Percentiles rank a stretch among this genome's conserved stretches.
These are phyloP conservation scores for Felis catus DNA, from an alignment of 2,113 vertebrate species.

Conservation along the genomic window DNA sequence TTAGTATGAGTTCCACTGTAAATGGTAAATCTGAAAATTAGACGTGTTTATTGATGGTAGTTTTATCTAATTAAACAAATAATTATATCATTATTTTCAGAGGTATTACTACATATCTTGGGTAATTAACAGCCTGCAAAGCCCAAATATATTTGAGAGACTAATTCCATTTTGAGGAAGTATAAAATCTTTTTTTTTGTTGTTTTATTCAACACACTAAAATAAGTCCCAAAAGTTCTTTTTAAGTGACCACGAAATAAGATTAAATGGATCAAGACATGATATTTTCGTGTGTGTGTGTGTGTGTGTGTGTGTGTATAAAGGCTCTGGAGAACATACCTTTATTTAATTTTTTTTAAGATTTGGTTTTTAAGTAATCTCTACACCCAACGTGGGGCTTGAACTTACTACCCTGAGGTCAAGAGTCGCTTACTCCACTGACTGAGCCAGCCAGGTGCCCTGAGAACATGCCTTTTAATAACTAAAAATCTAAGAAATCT, in stretches of 20 bases:
- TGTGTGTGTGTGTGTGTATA: not conserved
- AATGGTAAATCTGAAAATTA: conserved; percentile 28
- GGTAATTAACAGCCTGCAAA: not conserved
- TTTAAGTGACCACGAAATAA: not conserved
- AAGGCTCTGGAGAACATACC: not conserved
- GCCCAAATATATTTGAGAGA: not conserved
- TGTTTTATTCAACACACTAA: not conserved
- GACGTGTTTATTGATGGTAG: not conserved
- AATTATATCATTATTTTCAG: not conserved
- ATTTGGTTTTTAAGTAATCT: not conserved
- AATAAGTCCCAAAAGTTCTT: not conserved
- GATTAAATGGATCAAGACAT: not conserved
- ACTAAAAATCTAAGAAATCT: not conserved
- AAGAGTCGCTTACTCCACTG: not conserved
- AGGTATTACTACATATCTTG: not conserved
- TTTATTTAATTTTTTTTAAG: not conserved
- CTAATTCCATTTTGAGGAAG: not conserved
- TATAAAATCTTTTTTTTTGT: not conserved
- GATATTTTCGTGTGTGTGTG: not conserved
- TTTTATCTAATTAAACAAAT: conserved; percentile 42
- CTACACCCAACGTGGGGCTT: not conserved
- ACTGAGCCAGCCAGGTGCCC: not conserved
- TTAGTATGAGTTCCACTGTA: not conserved
- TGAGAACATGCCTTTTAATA: not conserved
- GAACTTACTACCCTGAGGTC: not conserved